phyloP scores from a whole-genome alignment of 2,797 vertebrate species.

The Cynopterus sphinx region DNA sequence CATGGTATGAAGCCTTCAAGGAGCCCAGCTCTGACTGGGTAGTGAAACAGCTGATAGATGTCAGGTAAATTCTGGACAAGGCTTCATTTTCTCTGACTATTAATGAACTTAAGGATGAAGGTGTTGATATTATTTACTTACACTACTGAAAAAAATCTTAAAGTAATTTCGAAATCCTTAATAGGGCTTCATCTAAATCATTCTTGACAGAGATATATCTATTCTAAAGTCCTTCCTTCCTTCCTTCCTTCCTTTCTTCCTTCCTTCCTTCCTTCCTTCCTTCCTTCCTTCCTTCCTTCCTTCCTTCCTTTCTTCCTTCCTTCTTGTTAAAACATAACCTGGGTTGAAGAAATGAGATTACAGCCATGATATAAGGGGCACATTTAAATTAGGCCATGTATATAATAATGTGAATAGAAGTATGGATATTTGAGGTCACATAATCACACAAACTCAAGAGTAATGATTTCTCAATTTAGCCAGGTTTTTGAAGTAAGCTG shows the following conservation, averaged over 20 bases:
- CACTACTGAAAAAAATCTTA: not conserved
- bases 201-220: not conserved
- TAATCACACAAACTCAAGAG: not conserved
- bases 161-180: not conserved
- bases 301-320: fast-evolving
- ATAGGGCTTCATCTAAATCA: not conserved
- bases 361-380: not conserved
- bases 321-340: not conserved
- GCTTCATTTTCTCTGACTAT: not conserved
- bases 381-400: not conserved
- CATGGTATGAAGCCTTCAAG: not conserved
- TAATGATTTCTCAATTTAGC: not conserved
- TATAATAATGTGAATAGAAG: not conserved
- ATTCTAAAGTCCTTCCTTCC: not conserved
- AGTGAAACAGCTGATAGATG: not conserved
- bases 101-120: not conserved
- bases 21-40: not conserved
- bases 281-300: no score
- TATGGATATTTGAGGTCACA: not conserved
- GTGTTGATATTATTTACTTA: not conserved
- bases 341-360: not conserved
- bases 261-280: no score
- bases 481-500: not conserved
- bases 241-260: no score
- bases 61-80: not conserved